Base-by-base conservation (phyloP, 2,113 vertebrate genomes). In the Paracanthobrama guichenoti region DNA sequence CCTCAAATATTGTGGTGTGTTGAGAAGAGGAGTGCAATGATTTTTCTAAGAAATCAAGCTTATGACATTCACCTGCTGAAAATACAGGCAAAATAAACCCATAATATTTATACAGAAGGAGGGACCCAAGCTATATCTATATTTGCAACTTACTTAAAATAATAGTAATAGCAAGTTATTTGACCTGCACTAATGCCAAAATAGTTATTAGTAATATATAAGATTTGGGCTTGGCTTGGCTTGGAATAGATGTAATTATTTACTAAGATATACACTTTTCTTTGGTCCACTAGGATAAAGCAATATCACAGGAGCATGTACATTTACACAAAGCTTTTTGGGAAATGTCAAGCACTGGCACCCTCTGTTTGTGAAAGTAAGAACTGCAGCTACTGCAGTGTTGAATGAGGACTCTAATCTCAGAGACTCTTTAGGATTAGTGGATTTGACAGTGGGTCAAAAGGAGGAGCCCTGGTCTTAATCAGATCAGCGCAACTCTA, bases 401-500 rank as follows among this genome's bases (percentile, higher is more conserved):
- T 50, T 75, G 48, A 20, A 48, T 82, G 44, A 64, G 39, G 20
- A 35, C 86, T 74, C 71, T 80, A 73, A 86, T 87, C 35, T 86
- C 59, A 42, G 24, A 78, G 60, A 59, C 73, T 55, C 62, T 13
- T 46, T 39, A 1, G 81, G 84, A 88, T 87, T 87, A 90, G 59
- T 72, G 87, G 86, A 86, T 88, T 86, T 88, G 18, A 73, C 59
- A 35, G 31, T 64, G 81, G 82, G 46, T 24, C 20, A 84, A 31
- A 80, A 84, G 87, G 82, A 87, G 80, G 84, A 83, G 87, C 77
- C 31, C n/a, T 71, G 72, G 31, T 48, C 18, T 39, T 89, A 89
- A 89, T 87, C 84, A 87, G 84, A 89, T 89, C 82, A 88, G 85
- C 26, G 46, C 78, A 50, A 80, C 80, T 81, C 59, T 48, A 57